Conservation (phyloP, 2,797 vertebrate genomes). For the Oreochromis mossambicus region DNA sequence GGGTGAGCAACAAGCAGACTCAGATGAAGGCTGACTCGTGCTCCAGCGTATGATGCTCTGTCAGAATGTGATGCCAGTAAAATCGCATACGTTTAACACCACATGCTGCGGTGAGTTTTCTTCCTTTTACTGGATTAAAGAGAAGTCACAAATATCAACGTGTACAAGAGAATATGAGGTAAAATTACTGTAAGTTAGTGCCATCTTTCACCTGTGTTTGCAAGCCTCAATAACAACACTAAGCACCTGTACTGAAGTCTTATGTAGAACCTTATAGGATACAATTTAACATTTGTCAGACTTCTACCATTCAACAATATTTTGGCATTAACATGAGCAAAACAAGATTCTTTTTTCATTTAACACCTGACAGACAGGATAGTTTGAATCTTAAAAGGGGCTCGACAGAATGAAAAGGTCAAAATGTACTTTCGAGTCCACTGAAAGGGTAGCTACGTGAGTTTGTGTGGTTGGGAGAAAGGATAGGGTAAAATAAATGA, state of each 20-base stretch:
- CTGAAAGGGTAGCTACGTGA: slow-evolving; percentile 1
- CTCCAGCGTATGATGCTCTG: slow-evolving; percentile 1
- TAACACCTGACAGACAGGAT: background rate
- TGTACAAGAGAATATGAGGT: background rate
- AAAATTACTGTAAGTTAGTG: background rate
- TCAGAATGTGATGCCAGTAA: slow-evolving; percentile 17
- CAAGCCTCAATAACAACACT: background rate
- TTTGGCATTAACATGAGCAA: background rate
- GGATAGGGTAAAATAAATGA: background rate
- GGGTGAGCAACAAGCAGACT: slow-evolving; percentile 27
- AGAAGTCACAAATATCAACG: background rate
- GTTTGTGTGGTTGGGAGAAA: background rate
- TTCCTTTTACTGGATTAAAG: slow-evolving; percentile 19
- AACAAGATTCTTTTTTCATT: background rate
- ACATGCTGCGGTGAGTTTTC: background rate
- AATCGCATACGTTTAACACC: slow-evolving; percentile 13
- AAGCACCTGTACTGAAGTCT: background rate
- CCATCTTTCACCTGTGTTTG: background rate
- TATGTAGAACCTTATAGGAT: background rate
- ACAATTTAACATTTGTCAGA: background rate
- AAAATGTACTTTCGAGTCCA: background rate
- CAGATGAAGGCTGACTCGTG: slow-evolving; percentile 29
- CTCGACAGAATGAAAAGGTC: slow-evolving; percentile 28
- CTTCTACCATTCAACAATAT: background rate
- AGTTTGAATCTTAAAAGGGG: background rate